phyloP scores from a whole-genome alignment of 2,888 invertebrate species.

The Cenopis cana region DNA sequence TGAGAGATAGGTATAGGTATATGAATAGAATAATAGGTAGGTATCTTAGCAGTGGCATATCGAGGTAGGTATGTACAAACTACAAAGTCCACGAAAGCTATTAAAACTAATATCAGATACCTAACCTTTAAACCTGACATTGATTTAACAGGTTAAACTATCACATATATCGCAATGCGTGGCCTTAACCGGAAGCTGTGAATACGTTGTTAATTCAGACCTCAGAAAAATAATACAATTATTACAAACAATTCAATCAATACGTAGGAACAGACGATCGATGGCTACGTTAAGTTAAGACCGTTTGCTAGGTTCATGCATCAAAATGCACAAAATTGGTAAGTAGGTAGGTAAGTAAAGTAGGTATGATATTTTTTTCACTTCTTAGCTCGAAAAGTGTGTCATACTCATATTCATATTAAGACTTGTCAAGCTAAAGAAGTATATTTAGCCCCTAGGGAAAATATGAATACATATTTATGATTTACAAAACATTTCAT shows the following conservation, averaged over 20 bases:
- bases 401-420: no score
- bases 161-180: neutral
- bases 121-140: neutral
- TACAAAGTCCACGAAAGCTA: neutral
- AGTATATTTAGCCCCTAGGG: no score
- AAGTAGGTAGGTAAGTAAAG: neutral
- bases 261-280: constrained; percentile 8
- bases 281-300: no score
- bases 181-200: constrained; percentile 28
- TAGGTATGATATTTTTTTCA: no score
- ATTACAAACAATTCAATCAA: neutral
- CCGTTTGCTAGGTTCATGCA: constrained; percentile 8
- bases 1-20: no score
- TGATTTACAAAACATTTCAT: no score
- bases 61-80: neutral
- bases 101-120: neutral
- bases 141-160: neutral
- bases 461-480: no score
- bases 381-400: no score
- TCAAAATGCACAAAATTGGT: constrained; percentile 19
- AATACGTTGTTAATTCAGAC: constrained; percentile 35
- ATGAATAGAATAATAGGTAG: no score
- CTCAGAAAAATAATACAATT: no score
- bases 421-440: no score
- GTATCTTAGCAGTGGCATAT: neutral